Base-by-base conservation (phyloP, 2,888 invertebrate species). In the Amiota communis region DNA sequence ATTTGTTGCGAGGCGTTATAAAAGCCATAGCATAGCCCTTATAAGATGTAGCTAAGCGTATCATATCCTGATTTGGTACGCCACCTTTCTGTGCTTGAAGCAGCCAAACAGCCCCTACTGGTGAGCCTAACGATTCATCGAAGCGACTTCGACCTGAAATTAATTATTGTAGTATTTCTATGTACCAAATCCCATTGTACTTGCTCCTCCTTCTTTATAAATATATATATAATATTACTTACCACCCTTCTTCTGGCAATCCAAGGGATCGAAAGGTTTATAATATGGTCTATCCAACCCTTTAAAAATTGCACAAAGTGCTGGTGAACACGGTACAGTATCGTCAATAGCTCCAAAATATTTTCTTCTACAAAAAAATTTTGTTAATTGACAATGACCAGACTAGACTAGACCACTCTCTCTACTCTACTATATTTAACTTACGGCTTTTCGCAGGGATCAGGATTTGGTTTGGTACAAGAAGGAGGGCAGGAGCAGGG, bases 1-100 rank as follows among this genome's bases (percentile, higher is more conserved):
- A 89, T 11, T 86, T 83, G 15, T 75, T 80, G 71, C 87, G 88
- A 0, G 88, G 86, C 49, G 87, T 81, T 8, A 89, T 79, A 73
- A 86, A 87, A 20, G 87, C 79, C 69, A 87, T 80, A 0, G 87
- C 88, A 72, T 87, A 89, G 0, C 87, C 89, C 63, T 87, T 81
- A 0, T 89, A 73, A 73, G 81, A 84, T 0, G 79, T 84, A 1
- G 85, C 82, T 64, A 79, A 87, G 1, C 85, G 82, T 46, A 82
- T 79, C 0, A 77, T 71, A 8, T 72, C n/a, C n/a, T 75, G 57
- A 4, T 79, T 70, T 2, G 64, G 10, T 0, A 64, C n/a, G 8
- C 74, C 75, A 10, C 74, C 69, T 53, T 80, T 23, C 65, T 72
- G 8, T 20, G 10, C 13, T 65, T 73, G 8, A 74, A 76, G 13